Evolutionary conservation across 2,888 invertebrate genomes (phyloP), one percentile per base, ranked within the genome.

Genomic region (Linyphia triangularis): DNA sequence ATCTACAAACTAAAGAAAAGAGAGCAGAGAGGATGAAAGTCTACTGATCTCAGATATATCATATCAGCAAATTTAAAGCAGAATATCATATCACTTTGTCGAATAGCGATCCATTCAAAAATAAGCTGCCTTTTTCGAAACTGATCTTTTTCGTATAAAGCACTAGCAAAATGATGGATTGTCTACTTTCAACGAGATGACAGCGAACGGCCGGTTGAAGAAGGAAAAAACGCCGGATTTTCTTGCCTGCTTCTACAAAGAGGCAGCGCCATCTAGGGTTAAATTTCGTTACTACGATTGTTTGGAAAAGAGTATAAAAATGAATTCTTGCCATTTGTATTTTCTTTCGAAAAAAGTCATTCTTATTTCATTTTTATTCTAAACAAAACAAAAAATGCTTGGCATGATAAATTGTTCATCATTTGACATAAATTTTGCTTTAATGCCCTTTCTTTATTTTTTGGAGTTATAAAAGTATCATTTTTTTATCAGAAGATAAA

Each of bases 11-110:
- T 10, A 6, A 67, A 67, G 30, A 19, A 30, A 57, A 57, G 28
- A 37, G 4, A 22, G 19, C 40, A 43, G 43, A 43, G 28, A 51
- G n/a, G 57, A 19, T 61, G 33, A 78, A 77, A 78, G 63, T 65
- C 33, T 37, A 72, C 28, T 33, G 72, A 24, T 77, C 75, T 65
- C 81, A 24, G 75, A 81, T 69, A 75, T 73, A 81, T 88, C 67
- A 88, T 65, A 88, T 88, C 86, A 82, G 81, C 81, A 81, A 88
- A 88, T 88, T 88, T 81, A 82, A 81, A 88, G 86, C 67, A 88
- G 86, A 88, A 81, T 88, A 88, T 81, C 79, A 88, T 81, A 88
- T 88, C 86, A 88, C 81, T 88, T 88, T 82, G 81, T 75, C 81
- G 86, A 88, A 78, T 85, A 77, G 77, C 57, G 70, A 85, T 85